Evolutionary conservation across 2,797 vertebrate genomes (phyloP).

Genomic region (Typhlichthys eigenmanni): DNA sequence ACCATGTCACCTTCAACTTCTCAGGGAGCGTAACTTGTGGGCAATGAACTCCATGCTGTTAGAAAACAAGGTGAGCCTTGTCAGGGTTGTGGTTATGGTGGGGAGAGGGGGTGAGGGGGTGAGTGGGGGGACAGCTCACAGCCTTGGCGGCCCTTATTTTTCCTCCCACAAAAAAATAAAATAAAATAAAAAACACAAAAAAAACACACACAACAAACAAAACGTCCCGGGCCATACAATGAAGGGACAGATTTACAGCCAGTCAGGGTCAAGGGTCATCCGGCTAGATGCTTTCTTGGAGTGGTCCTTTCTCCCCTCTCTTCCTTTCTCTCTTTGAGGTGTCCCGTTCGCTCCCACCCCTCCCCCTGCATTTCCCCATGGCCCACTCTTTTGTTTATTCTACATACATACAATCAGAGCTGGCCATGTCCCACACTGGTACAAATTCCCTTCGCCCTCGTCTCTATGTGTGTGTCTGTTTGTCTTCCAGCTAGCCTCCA

Average conservation of each 20-base stretch:
- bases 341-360: slow-evolving; percentile 71
- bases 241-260: slow-evolving; percentile 79
- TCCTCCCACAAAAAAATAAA: slow-evolving; percentile 35
- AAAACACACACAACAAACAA: slow-evolving; percentile 61
- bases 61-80: slow-evolving; percentile 42
- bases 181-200: slow-evolving; percentile 50
- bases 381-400: slow-evolving; percentile 76
- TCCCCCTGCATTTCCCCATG: slow-evolving; percentile 71
- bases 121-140: slow-evolving; percentile 35
- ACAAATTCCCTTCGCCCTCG: slow-evolving; percentile 43
- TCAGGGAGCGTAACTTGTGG: slow-evolving; percentile 3
- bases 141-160: slow-evolving; percentile 42
- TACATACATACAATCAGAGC: slow-evolving; percentile 75
- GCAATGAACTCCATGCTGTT: slow-evolving; percentile 20
- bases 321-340: slow-evolving; percentile 74
- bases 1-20: background rate
- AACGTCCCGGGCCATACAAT: slow-evolving; percentile 59
- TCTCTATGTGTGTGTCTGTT: slow-evolving; percentile 44
- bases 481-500: slow-evolving; percentile 31
- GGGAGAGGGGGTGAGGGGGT: slow-evolving; percentile 35
- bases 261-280: slow-evolving; percentile 72
- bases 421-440: slow-evolving; percentile 52
- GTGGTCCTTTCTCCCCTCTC: slow-evolving; percentile 69
- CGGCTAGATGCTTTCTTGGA: slow-evolving; percentile 78
- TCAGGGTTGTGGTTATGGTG: slow-evolving; percentile 20